Conservation (phyloP, 2,113 vertebrate species). For the Chaenogobius annularis region DNA sequence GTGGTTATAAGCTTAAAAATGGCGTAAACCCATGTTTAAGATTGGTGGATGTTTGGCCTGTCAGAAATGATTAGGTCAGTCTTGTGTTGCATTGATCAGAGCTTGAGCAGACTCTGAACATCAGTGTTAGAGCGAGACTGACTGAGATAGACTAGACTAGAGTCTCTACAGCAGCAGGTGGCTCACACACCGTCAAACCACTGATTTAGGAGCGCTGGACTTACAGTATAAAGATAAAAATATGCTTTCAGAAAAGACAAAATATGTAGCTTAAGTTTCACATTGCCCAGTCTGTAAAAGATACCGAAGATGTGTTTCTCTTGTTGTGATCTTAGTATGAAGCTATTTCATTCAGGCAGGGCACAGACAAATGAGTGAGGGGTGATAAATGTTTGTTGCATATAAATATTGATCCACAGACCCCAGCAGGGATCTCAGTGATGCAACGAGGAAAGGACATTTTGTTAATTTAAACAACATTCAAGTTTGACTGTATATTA, state of each 20-base stretch:
- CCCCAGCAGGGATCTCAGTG: too few species aligned
- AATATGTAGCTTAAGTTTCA: not conserved
- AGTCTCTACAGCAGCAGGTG: slow-evolving; percentile 43
- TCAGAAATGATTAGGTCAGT: slow-evolving; percentile 68
- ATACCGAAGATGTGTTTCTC: not conserved
- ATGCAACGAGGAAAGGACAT: too few species aligned
- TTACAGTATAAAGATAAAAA: not conserved
- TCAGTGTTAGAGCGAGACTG: slow-evolving; percentile 25
- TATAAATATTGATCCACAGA: too few species aligned
- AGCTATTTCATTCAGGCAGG: too few species aligned
- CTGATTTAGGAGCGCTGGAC: slow-evolving; percentile 21
- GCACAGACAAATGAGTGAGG: too few species aligned
- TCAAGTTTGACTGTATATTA: too few species aligned
- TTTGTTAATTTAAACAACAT: too few species aligned
- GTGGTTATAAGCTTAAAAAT: not conserved
- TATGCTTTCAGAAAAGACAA: slow-evolving; percentile 9
- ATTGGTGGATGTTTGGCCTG: slow-evolving; percentile 56
- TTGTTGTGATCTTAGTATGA: too few species aligned
- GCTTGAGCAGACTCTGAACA: slow-evolving; percentile 18
- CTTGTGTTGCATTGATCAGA: slow-evolving; percentile 53
- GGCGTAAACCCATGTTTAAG: not conserved
- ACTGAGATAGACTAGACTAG: slow-evolving; percentile 30
- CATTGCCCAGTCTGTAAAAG: not conserved
- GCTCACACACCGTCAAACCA: slow-evolving; percentile 14
- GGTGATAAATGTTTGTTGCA: too few species aligned